Evolutionary conservation across 2,113 vertebrate genomes (phyloP), one percentile per base, ranked within the genome.

Genomic region (Origma solitaria): DNA sequence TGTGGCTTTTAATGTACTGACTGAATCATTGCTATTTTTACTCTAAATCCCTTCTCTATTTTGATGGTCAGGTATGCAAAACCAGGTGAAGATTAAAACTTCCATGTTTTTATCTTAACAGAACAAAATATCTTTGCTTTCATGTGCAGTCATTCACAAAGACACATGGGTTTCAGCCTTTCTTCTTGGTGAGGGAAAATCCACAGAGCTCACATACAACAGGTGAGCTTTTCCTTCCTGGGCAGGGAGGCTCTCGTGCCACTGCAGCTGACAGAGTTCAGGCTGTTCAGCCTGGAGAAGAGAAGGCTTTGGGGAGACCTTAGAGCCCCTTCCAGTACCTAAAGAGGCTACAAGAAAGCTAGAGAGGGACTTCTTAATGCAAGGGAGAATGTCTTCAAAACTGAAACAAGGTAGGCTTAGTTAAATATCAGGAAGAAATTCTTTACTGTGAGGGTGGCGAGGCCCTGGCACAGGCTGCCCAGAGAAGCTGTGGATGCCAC

Each of bases 1-100:
- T 88, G 35, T 78, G 80, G 31, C 72, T 95, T 95, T 94, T 95
- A 94, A 92, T 84, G 51, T 54, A 86, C 60, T 95, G 88, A 24
- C 70, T 96, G 81, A 82, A 89, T 38, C 76, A 66, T 27, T 7
- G 21, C 88, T 93, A 84, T 89, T 96, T 96, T 95, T 79, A 86
- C 51, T 88, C 57, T 72, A 78, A 79, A 76, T 72, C 71, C 69
- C 27, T 38, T 76, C 62, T 49, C 47, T 79, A 4, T 89, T 71
- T 72, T 92, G 77, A 71, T 44, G n/a, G 40, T 45, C 0, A 0
- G 45, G 65, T 50, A 76, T 61, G 44, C 64, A 90, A 82, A 88
- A 73, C 5, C 79, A 95, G 69, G 35, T 77, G 33, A 66, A 78
- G 40, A 78, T 27, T 40, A 44, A 84, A 82, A 71, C 8, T 16